phyloP scores from a whole-genome alignment of 1,140 invertebrate genomes.

The Trachymyrmex cornetzi region DNA sequence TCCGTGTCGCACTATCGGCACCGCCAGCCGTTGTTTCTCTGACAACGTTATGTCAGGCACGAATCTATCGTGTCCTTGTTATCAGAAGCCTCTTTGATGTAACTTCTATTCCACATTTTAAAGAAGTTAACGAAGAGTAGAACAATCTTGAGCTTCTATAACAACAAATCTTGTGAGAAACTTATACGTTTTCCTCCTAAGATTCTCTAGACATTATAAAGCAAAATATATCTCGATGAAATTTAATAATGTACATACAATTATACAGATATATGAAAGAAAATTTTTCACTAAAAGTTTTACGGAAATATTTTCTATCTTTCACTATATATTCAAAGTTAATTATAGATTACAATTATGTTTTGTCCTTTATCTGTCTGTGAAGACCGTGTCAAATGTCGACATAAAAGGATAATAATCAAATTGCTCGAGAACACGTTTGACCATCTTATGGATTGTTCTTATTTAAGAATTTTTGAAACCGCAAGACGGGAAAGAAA shows the following conservation, averaged over 20 bases:
- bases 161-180: background rate
- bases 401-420: conserved; percentile 20
- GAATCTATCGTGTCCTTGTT: conserved; percentile 32
- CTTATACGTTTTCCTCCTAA: background rate
- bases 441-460: background rate
- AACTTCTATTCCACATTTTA: background rate
- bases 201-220: background rate
- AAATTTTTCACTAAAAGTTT: background rate
- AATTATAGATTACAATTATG: background rate
- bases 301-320: background rate
- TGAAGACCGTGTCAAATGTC: background rate
- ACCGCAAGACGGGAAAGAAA: background rate
- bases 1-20: conserved; percentile 64
- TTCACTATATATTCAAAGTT: background rate
- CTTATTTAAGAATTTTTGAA: conserved; percentile 2
- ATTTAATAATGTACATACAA: background rate
- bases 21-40: conserved; percentile 37
- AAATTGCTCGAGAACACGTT: background rate
- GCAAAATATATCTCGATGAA: background rate
- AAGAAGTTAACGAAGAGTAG: background rate
- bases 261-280: background rate
- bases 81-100: background rate
- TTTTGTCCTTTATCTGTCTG: background rate
- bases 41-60: conserved; percentile 30
- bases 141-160: background rate